These are phyloP conservation scores for Pseudorhombus dupliciocellatus DNA, from an alignment of 2,113 vertebrate species.

Conservation along the genomic window DNA sequence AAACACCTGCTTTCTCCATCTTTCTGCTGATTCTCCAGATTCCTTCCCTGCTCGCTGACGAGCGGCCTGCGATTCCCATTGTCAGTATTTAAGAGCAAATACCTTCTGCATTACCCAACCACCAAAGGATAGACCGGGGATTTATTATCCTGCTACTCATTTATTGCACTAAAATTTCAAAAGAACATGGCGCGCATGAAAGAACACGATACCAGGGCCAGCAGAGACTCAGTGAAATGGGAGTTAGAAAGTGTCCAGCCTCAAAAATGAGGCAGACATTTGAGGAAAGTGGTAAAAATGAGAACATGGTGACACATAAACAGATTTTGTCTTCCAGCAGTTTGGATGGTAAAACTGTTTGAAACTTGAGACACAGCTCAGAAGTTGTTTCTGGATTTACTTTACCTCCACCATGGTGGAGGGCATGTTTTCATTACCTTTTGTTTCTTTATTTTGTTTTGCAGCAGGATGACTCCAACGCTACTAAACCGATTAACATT, in stretches of 20 bases:
- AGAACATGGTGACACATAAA: too few relatives aligned
- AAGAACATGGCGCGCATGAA: neutral
- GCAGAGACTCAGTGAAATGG: neutral
- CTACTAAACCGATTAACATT: too few relatives aligned
- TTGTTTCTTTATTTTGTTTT: too few relatives aligned
- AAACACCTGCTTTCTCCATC: constrained; percentile 77
- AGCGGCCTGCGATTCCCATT: constrained; percentile 14
- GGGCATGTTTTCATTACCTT: too few relatives aligned
- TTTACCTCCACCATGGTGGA: too few relatives aligned
- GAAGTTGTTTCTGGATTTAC: too few relatives aligned
- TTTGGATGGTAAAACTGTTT: too few relatives aligned
- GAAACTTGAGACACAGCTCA: too few relatives aligned
- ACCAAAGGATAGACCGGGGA: neutral
- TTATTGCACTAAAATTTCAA: neutral
- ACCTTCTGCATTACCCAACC: neutral
- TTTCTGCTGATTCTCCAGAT: constrained; percentile 62
- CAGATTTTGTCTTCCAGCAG: neutral
- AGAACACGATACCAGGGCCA: neutral
- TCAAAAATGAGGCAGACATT: neutral
- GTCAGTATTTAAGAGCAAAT: constrained; percentile 13
- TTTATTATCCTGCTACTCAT: neutral
- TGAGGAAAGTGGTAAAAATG: neutral
- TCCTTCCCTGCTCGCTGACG: constrained; percentile 24
- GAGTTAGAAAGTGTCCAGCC: neutral
- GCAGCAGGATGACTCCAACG: too few relatives aligned